phyloP scores from a whole-genome alignment of 1,140 invertebrate genomes.

The Lithobius niger region DNA sequence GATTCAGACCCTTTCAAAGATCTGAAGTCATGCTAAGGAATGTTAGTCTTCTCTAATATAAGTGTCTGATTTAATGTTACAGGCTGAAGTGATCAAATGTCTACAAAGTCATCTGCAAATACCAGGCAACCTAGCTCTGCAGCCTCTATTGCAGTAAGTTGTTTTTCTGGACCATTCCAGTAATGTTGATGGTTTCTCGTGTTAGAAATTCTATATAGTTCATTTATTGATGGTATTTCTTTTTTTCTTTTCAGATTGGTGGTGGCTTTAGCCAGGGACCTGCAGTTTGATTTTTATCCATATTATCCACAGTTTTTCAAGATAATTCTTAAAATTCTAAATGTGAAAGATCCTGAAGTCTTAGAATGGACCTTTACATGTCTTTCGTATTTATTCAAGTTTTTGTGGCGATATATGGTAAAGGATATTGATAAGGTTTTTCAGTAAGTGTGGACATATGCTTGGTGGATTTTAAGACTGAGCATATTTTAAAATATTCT shows the following conservation, averaged over 20 bases:
- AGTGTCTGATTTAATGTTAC: constrained; percentile 19
- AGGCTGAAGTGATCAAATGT: constrained; percentile 51
- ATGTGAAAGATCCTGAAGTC: constrained; percentile 61
- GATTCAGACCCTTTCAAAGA: no score
- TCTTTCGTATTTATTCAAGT: constrained; percentile 78
- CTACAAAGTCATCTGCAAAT: constrained; percentile 55
- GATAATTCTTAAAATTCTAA: constrained; percentile 51
- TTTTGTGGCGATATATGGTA: constrained; percentile 61
- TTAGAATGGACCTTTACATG: constrained; percentile 68
- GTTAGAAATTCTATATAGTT: not conserved
- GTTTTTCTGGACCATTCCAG: not conserved
- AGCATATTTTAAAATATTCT: not conserved
- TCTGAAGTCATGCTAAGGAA: no score
- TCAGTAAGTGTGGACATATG: constrained; percentile 23
- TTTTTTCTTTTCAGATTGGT: constrained; percentile 46
- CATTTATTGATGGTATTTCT: not conserved
- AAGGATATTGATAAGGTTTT: constrained; percentile 62
- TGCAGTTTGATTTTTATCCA: constrained; percentile 71
- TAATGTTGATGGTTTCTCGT: not conserved
- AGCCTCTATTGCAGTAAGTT: constrained; percentile 73
- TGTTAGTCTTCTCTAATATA: no score
- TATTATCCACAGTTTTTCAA: constrained; percentile 57
- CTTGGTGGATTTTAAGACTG: not conserved
- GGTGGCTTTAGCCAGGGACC: constrained; percentile 67
- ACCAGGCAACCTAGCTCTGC: constrained; percentile 52